These are phyloP conservation scores for Megalops atlanticus DNA, from an alignment of 2,113 vertebrate genomes.

Conservation along the genomic window DNA sequence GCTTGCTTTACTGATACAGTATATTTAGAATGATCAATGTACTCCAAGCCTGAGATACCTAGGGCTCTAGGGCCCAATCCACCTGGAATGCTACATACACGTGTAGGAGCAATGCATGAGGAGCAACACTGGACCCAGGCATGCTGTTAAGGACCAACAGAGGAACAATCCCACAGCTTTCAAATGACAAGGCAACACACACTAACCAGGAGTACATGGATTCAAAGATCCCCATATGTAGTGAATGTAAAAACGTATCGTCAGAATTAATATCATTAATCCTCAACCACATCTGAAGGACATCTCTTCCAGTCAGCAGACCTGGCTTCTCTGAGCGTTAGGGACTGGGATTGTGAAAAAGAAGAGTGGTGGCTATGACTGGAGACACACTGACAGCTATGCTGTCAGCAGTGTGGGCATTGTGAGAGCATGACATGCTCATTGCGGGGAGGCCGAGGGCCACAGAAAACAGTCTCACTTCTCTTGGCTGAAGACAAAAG, in stretches of 20 bases:
- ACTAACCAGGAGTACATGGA: not conserved
- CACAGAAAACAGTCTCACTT: conserved; percentile 64
- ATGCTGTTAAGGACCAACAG: not conserved
- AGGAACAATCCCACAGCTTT: not conserved
- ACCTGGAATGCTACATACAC: not conserved
- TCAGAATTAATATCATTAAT: not conserved
- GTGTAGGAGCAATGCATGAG: not conserved
- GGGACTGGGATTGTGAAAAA: not conserved
- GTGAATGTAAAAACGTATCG: too few species aligned
- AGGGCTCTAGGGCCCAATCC: not conserved
- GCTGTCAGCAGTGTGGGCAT: not conserved
- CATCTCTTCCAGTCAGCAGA: not conserved
- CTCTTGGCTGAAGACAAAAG: conserved; percentile 83
- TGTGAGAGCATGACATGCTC: not conserved
- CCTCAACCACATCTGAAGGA: not conserved
- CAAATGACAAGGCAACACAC: not conserved
- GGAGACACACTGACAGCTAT: not conserved
- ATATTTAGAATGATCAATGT: too few species aligned
- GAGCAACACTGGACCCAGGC: not conserved
- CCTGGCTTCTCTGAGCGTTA: not conserved
- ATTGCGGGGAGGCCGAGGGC: not conserved
- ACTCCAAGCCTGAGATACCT: too few species aligned
- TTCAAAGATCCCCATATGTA: not conserved
- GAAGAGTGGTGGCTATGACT: not conserved
- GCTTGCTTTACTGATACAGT: too few species aligned